Evolutionary conservation across 2,113 vertebrate genomes (phyloP).

Genomic region (Ginglymostoma cirratum): DNA sequence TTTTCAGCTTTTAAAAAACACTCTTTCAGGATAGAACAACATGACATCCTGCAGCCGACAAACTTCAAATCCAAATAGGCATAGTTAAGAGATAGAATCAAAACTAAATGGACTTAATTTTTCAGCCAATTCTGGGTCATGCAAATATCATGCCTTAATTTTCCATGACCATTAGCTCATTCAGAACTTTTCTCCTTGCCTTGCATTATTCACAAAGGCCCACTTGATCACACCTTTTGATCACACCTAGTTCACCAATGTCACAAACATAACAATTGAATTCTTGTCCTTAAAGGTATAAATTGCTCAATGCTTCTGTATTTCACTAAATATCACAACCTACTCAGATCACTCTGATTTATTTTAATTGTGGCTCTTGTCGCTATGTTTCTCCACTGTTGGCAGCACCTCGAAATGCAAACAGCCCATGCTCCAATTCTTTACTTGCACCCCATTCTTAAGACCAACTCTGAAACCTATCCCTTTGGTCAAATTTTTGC

Average conservation of each 20-base stretch:
- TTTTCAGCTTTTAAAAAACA: background rate
- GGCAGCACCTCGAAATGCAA: background rate
- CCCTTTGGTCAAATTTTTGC: too few relatives aligned
- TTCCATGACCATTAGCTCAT: background rate
- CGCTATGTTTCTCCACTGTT: background rate
- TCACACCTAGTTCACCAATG: background rate
- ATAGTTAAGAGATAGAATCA: background rate
- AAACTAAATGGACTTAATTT: background rate
- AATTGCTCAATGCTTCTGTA: background rate
- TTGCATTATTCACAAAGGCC: background rate
- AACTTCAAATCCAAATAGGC: background rate
- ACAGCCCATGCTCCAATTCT: background rate
- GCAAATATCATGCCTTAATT: background rate
- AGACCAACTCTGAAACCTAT: too few relatives aligned
- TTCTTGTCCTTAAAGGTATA: background rate
- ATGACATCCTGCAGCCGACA: background rate
- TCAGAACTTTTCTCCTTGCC: background rate
- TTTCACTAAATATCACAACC: background rate
- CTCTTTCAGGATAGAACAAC: background rate
- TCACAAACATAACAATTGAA: background rate
- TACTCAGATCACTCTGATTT: background rate
- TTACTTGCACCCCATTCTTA: too few relatives aligned
- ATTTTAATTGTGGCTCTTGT: background rate
- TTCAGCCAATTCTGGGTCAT: background rate
- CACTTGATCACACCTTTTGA: background rate